Evolutionary conservation across 2,113 vertebrate species (phyloP), one percentile per base, ranked within the genome.

Genomic region (Collichthys lucidus): DNA sequence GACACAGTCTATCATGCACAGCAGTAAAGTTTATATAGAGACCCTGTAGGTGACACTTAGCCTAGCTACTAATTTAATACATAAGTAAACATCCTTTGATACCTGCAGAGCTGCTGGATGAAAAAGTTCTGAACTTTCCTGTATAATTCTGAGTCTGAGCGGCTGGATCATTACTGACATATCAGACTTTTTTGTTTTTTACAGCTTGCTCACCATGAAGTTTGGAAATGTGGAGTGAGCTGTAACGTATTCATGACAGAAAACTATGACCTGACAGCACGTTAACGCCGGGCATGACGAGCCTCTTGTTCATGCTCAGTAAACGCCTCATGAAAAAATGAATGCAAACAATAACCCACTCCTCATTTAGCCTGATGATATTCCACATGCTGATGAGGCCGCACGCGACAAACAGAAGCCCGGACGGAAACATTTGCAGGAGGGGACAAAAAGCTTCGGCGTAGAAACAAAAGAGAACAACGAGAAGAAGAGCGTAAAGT

Each of bases 381-480:
- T 42, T 44, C 44, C 24, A 42, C 55, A 10, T 26, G 46, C 69
- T 57, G 10, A 76, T 69, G 22, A 57, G 67, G 59, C 35, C 29
- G 49, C 50, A 17, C 0, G 0, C 7, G 10, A 74, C 26, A 57
- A 81, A 44, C 78, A 73, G 11, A 67, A 19, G 20, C 17, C 35
- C 49, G 62, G 55, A 56, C 76, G 59, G 79, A 61, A 67, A 50
- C 0, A 67, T 69, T 24, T 24, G 26, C 29, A 46, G 10, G 16
- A 40, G 35, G n/a, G 20, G 29, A 22, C 19, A 26, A 50, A 72
- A 35, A 49, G 52, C 70, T 52, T 4, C 70, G 17, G 42, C 2
- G 15, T 19, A 56, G 17, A 74, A 40, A 75, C 35, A 42, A 65
- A 70, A 74, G 9, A 70, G 29, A 47, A 55, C 47, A 24, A 63